These are phyloP conservation scores for Drosophila atroscutellata DNA, from an alignment of 2,888 invertebrate genomes.

Conservation along the genomic window DNA sequence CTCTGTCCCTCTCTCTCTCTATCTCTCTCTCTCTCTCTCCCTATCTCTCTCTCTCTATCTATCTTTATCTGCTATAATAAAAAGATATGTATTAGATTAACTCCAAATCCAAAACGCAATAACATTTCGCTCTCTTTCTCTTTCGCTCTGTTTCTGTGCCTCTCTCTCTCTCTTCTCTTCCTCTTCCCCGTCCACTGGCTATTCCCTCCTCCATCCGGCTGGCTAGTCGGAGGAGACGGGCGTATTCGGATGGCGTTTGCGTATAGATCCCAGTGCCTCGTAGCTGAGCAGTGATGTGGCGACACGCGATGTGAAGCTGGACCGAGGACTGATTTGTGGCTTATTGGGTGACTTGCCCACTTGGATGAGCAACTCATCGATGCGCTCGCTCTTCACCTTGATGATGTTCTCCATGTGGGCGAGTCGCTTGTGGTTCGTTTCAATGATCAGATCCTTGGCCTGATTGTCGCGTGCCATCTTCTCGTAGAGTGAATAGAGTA, in stretches of 20 bases:
- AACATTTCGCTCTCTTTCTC: neutral
- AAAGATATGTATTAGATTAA: neutral
- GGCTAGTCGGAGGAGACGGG: slow-evolving; percentile 43
- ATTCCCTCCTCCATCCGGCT: too few relatives aligned
- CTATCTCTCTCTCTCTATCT: neutral
- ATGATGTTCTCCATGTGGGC: slow-evolving; percentile 82
- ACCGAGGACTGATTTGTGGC: slow-evolving; percentile 3
- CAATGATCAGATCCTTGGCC: slow-evolving; percentile 70
- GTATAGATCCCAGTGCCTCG: slow-evolving; percentile 21
- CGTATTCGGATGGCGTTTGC: slow-evolving; percentile 46
- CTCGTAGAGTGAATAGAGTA: slow-evolving; percentile 83
- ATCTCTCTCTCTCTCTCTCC: neutral
- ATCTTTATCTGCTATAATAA: neutral
- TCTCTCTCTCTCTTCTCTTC: neutral
- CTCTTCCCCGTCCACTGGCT: neutral
- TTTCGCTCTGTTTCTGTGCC: neutral
- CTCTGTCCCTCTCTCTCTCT: neutral
- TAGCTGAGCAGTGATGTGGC: slow-evolving; percentile 37
- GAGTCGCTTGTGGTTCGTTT: slow-evolving; percentile 48
- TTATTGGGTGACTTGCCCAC: slow-evolving; percentile 59
- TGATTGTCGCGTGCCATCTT: slow-evolving; percentile 64
- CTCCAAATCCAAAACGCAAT: neutral
- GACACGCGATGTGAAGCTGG: slow-evolving; percentile 8
- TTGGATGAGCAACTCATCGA: slow-evolving; percentile 80
- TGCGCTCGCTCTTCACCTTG: slow-evolving; percentile 79